Evolutionary conservation across 2,888 invertebrate species (phyloP).

Genomic region (Aleiodes alternator): DNA sequence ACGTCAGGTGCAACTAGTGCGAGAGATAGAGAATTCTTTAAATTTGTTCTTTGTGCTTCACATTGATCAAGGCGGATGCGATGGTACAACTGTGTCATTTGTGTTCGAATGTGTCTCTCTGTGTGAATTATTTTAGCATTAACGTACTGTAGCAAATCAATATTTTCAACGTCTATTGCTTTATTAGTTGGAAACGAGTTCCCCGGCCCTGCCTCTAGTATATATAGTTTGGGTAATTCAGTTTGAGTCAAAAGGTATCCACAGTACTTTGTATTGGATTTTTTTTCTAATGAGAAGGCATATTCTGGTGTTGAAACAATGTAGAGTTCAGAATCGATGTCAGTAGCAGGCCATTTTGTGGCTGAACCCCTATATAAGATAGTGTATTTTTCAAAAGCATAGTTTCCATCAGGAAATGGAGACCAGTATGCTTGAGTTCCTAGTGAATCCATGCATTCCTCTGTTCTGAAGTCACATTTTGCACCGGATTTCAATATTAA

Average conservation of each 20-base stretch:
- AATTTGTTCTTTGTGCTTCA: slow-evolving; percentile 40
- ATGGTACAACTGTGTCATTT: slow-evolving; percentile 40
- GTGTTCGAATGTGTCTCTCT: slow-evolving; percentile 40
- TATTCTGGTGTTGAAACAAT: background rate
- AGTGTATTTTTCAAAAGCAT: slow-evolving; percentile 26
- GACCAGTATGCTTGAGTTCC: slow-evolving; percentile 10
- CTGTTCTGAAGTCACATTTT: slow-evolving; percentile 10
- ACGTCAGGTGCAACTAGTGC: slow-evolving; percentile 46
- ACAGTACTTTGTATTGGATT: background rate
- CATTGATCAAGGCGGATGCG: slow-evolving; percentile 43
- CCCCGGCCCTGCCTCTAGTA: slow-evolving; percentile 4
- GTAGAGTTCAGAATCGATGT: background rate
- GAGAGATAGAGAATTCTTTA: slow-evolving; percentile 45
- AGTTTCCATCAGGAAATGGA: background rate
- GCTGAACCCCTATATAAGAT: slow-evolving; percentile 4
- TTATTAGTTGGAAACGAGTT: background rate
- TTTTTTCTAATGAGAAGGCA: slow-evolving; percentile 17
- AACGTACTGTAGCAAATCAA: slow-evolving; percentile 46
- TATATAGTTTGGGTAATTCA: slow-evolving; percentile 13
- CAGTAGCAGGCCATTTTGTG: background rate
- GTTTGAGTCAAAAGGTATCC: slow-evolving; percentile 20
- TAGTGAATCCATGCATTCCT: background rate
- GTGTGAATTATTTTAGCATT: slow-evolving; percentile 49
- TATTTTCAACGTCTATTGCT: slow-evolving; percentile 26
- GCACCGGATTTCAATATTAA: slow-evolving; percentile 22